Percentiles rank a stretch among this genome's conserved stretches.
Evolutionary conservation across 2,797 vertebrate species (phyloP).

Genomic region (Malurus splendens): DNA sequence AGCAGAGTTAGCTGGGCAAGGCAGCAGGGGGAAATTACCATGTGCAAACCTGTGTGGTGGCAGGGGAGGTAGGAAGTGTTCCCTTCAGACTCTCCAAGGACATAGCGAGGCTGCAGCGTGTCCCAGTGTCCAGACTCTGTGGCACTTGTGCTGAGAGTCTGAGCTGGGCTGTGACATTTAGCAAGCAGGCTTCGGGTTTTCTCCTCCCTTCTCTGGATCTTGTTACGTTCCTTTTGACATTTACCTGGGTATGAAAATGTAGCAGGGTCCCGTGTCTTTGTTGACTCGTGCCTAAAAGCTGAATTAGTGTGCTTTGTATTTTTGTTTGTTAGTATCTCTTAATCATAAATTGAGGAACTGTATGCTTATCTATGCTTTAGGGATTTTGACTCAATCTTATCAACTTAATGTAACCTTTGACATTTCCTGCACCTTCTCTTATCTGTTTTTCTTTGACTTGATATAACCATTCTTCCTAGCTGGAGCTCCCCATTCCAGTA

Average conservation of each 20-base stretch:
- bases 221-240: conserved; percentile 38
- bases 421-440: background rate
- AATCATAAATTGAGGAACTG: background rate
- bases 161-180: conserved; percentile 51
- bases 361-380: background rate
- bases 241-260: conserved; percentile 25
- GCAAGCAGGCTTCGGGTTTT: background rate
- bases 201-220: conserved; percentile 31
- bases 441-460: background rate
- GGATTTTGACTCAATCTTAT: background rate
- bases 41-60: background rate
- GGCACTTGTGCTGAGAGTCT: background rate
- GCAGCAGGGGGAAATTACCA: background rate
- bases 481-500: background rate
- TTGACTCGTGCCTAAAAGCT: background rate
- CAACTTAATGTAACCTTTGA: background rate
- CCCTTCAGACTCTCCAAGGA: background rate
- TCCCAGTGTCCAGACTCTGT: background rate
- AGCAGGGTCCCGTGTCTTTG: background rate
- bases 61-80: background rate
- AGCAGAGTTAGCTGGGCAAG: background rate
- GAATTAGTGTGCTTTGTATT: background rate
- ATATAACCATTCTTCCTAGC: background rate
- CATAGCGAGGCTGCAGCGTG: background rate
- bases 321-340: background rate